Evolutionary conservation across 2,797 vertebrate species (phyloP).

Genomic region (Acrossocheilus fasciatus): DNA sequence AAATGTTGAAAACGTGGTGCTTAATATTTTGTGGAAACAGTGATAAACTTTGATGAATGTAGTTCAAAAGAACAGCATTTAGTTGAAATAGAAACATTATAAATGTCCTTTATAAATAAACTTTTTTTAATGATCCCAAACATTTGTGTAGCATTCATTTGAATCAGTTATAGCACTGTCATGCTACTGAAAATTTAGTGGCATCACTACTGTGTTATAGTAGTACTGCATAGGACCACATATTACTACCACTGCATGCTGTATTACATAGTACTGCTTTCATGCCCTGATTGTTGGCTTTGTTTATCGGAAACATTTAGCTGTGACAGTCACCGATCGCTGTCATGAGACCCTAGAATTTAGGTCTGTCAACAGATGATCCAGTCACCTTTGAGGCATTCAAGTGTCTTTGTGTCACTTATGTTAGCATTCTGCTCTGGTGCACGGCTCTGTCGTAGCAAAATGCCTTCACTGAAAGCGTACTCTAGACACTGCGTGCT

Average conservation of each 20-base stretch:
- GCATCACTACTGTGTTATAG: background rate
- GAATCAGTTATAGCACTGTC: background rate
- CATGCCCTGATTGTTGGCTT: background rate
- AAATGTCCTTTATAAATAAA: background rate
- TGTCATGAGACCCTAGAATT: constrained; percentile 3
- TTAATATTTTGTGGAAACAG: background rate
- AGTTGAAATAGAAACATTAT: background rate
- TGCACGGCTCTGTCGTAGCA: constrained; percentile 39
- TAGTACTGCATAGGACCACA: background rate
- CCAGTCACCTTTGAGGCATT: constrained; percentile 53
- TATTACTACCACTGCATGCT: no score
- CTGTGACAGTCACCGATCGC: background rate
- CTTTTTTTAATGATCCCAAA: background rate
- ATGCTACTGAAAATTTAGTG: background rate
- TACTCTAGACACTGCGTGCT: constrained; percentile 5
- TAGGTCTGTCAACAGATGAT: constrained; percentile 54
- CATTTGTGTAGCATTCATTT: no score
- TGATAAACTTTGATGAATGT: background rate
- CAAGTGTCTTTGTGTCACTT: constrained; percentile 33
- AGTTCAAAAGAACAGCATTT: background rate
- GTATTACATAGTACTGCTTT: background rate
- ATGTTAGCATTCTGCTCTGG: constrained; percentile 43
- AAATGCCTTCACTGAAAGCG: constrained; percentile 45
- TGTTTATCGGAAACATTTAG: background rate
- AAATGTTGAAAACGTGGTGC: background rate